Percentiles rank a stretch among this genome's conserved stretches.
Conservation (phyloP, 2,113 vertebrate genomes). For the Boleophthalmus pectinirostris region DNA sequence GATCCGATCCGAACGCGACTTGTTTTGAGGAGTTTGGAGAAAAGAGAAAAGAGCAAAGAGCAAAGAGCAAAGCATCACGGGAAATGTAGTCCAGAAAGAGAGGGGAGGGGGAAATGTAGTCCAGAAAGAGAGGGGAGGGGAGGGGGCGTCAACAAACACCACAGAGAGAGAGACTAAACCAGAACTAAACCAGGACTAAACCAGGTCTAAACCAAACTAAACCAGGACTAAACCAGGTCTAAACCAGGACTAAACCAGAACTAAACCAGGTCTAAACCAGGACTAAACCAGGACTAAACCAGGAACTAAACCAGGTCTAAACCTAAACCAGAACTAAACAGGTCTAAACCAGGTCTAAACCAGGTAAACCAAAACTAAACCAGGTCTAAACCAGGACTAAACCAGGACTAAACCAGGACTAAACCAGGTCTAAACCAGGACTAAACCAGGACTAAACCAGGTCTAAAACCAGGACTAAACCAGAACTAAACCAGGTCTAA, state of each 20-base stretch:
- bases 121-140: background rate
- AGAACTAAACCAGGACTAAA: background rate
- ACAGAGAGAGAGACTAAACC: no score
- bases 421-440: background rate
- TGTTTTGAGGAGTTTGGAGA: background rate
- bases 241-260: background rate
- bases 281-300: no score
- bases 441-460: no score
- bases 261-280: background rate
- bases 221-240: background rate
- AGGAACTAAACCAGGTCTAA: background rate
- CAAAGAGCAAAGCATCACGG: background rate
- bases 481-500: background rate
- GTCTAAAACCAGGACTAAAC: background rate
- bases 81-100: background rate
- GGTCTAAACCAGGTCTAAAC: no score
- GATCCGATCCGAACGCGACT: no score
- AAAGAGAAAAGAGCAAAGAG: no score
- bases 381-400: background rate
- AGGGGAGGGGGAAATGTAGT: background rate
- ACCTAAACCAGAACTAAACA: no score
- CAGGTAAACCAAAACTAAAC: background rate
- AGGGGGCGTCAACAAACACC: no score
- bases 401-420: background rate
- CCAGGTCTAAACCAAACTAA: background rate